These are phyloP conservation scores for Apotomis capreana DNA, from an alignment of 2,888 invertebrate species.

Conservation along the genomic window DNA sequence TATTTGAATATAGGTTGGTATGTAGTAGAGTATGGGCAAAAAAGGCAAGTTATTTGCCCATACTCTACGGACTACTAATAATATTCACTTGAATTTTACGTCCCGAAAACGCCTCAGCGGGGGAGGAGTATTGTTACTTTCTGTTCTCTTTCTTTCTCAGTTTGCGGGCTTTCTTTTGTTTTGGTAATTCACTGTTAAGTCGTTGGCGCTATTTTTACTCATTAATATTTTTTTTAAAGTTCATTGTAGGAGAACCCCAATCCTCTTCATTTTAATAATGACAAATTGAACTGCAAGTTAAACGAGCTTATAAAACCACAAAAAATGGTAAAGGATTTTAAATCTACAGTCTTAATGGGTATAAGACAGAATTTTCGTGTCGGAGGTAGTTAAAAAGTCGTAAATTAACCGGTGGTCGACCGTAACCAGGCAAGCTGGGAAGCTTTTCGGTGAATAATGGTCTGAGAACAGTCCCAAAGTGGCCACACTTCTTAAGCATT, in stretches of 20 bases:
- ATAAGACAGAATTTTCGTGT: constrained; percentile 59
- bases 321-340: constrained; percentile 43
- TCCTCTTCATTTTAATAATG: constrained; percentile 10
- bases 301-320: constrained; percentile 42
- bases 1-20: no score
- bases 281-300: constrained; percentile 22
- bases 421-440: constrained; percentile 58
- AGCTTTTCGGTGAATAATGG: constrained; percentile 65
- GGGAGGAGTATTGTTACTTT: no score
- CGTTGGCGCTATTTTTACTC: neutral
- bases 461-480: constrained; percentile 51
- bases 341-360: constrained; percentile 21
- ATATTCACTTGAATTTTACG: no score
- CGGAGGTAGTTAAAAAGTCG: constrained; percentile 71
- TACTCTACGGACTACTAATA: no score
- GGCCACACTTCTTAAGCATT: constrained; percentile 51
- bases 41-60: no score
- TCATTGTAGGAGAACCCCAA: neutral
- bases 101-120: no score
- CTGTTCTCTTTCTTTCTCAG: no score
- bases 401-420: constrained; percentile 67
- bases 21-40: no score
- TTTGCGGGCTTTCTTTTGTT: no score
- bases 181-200: neutral
- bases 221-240: neutral